Evolutionary conservation across 2,888 invertebrate species (phyloP).

Genomic region (Cosmorhoe ocellata): DNA sequence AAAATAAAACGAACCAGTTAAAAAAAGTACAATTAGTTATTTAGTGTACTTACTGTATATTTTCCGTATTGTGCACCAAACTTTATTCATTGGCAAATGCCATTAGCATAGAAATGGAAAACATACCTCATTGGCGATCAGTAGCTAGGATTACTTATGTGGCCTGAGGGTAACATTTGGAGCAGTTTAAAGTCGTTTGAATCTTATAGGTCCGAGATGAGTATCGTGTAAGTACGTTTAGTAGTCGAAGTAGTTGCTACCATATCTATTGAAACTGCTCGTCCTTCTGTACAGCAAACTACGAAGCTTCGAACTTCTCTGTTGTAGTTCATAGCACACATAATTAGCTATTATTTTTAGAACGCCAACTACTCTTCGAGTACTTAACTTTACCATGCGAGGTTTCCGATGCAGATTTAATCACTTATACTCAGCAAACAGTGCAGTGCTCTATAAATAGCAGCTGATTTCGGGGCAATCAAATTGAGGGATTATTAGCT

Average conservation of each 20-base stretch:
- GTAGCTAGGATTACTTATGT: constrained; percentile 42
- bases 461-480: constrained; percentile 58
- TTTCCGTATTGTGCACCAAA: constrained; percentile 17
- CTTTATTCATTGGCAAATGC: constrained; percentile 50
- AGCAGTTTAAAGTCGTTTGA: constrained; percentile 2
- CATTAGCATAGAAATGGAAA: constrained; percentile 61
- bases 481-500: constrained; percentile 51
- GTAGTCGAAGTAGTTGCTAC: too few relatives aligned
- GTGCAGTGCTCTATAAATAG: constrained; percentile 40
- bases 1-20: too few relatives aligned
- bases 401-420: neutral
- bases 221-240: neutral
- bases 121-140: constrained; percentile 51
- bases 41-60: constrained; percentile 8
- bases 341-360: too few relatives aligned
- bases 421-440: constrained; percentile 11
- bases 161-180: constrained; percentile 20
- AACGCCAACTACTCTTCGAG: too few relatives aligned
- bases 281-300: too few relatives aligned
- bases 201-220: neutral
- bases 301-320: too few relatives aligned
- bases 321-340: too few relatives aligned
- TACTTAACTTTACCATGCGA: too few relatives aligned
- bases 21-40: neutral
- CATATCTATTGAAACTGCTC: too few relatives aligned